phyloP scores from a whole-genome alignment of 30 jellyfish, hydroid and myxozoan genomes.

The Aurelia aurita region DNA sequence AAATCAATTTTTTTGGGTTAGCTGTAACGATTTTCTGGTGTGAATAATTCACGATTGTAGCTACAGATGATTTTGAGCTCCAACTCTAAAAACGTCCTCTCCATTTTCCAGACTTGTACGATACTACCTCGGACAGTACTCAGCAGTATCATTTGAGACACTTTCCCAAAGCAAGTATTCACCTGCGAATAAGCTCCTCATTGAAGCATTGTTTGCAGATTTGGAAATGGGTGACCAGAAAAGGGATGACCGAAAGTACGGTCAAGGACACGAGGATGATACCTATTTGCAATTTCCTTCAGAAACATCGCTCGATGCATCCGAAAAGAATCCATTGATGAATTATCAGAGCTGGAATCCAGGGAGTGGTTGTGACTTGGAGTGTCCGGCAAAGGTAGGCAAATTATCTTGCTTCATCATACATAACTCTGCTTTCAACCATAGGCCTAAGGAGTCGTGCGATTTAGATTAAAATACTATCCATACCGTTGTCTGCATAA shows the following conservation, averaged over 20 bases:
- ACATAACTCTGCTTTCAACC: too few relatives aligned
- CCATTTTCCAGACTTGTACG: conserved; percentile 32
- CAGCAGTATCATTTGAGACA: conserved; percentile 52
- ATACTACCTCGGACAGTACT: conserved; percentile 64
- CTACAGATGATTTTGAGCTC: not conserved
- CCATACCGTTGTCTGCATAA: too few relatives aligned
- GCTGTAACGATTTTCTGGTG: too few relatives aligned
- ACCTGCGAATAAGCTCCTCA: not conserved
- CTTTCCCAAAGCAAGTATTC: conserved; percentile 7
- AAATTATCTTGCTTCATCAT: too few relatives aligned
- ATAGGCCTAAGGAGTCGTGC: too few relatives aligned
- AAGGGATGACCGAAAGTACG: not conserved
- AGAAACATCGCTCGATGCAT: not conserved
- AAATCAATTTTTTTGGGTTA: too few relatives aligned
- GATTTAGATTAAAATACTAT: too few relatives aligned
- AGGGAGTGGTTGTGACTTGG: not conserved
- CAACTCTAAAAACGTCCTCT: too few relatives aligned
- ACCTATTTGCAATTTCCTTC: conserved; percentile 9
- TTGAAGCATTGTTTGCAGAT: conserved; percentile 21
- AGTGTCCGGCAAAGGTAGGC: not conserved
- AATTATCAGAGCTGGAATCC: not conserved
- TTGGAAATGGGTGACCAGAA: conserved; percentile 41
- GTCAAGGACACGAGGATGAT: not conserved
- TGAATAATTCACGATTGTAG: too few relatives aligned
- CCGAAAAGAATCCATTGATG: not conserved